Conservation (phyloP, 2,797 vertebrate species). For the Paramormyrops hopkinsi region DNA sequence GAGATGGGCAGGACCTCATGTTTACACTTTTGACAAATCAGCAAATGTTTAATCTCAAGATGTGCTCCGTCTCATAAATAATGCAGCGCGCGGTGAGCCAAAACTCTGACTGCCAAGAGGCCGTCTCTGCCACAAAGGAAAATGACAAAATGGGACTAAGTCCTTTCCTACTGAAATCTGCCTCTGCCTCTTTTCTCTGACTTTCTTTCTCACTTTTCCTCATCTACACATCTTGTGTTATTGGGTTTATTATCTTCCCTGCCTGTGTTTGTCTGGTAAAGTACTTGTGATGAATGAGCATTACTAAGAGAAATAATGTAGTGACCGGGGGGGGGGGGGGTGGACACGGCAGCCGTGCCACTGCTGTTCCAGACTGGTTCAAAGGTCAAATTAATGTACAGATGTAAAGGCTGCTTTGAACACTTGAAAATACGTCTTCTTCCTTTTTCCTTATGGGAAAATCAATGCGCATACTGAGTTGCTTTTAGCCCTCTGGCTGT, state of each 20-base stretch:
- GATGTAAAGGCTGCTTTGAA: neutral
- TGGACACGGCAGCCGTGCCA: neutral
- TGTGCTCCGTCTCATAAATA: conserved; percentile 75
- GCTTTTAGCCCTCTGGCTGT: neutral
- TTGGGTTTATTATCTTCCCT: neutral
- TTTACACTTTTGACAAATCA: conserved; percentile 86
- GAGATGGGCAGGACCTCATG: conserved; percentile 75
- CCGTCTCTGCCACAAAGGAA: conserved; percentile 35
- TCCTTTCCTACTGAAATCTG: conserved; percentile 26
- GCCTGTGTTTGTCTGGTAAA: conserved; percentile 19
- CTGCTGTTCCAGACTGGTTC: neutral
- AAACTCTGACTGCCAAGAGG: conserved; percentile 42
- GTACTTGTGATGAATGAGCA: conserved; percentile 9
- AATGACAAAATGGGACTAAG: conserved; percentile 39
- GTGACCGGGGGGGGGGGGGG: neutral
- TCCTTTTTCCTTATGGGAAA: neutral
- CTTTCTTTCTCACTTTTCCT: conserved; percentile 25
- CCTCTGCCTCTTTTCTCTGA: conserved; percentile 1
- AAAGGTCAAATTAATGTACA: neutral
- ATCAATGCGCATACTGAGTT: neutral
- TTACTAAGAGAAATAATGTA: neutral
- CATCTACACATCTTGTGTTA: conserved; percentile 22
- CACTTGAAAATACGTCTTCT: neutral
- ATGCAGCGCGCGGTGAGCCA: conserved; percentile 60
- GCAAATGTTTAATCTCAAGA: conserved; percentile 81